Evolutionary conservation across 1,140 invertebrate species (phyloP), one percentile per base, ranked within the genome.

Genomic region (Trachymyrmex septentrionalis): DNA sequence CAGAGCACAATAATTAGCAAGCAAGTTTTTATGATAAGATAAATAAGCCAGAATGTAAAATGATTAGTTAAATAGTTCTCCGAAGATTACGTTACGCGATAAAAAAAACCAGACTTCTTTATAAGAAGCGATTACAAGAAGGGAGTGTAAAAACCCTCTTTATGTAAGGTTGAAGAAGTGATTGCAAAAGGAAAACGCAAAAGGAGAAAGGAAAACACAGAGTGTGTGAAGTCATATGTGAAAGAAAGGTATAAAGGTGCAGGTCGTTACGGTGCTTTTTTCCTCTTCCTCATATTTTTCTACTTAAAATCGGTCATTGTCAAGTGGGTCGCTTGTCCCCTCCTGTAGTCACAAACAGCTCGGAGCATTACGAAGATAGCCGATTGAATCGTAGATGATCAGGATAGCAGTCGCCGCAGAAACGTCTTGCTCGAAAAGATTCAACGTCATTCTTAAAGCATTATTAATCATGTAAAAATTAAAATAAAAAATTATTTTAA

Each of bases 331-430:
- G 66, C 34, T 55, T 77, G 75, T 59, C 63, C 72, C 85, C 86
- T 81, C 71, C 38, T 61, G 55, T 55, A 44, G 71, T 75, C 61
- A 61, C 44, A 48, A 71, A 64, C 89, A 69, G 57, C 87, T 87
- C 93, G 93, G 92, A 93, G 91, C 90, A 86, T 73, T 73, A 91
- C 92, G 93, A 93, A 93, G 88, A 92, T 90, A 76, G 90, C 91
- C 93, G 93, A 94, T 92, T 87, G 91, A 92, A 88, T 89, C 88
- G 59, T 86, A 90, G 91, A 91, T 82, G 91, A 94, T 90, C 92
- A 94, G 92, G 93, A 78, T 88, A 93, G 73, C 92, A 93, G 89
- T 80, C 27, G 44, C 30, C 30, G 77, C 57, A 85, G 63, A 80
- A 90, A 89, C 80, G 59, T 16, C 53, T 53, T 14, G 66, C 34